Evolutionary conservation across 2,113 vertebrate species (phyloP).

Genomic region (Cavia aperea): DNA sequence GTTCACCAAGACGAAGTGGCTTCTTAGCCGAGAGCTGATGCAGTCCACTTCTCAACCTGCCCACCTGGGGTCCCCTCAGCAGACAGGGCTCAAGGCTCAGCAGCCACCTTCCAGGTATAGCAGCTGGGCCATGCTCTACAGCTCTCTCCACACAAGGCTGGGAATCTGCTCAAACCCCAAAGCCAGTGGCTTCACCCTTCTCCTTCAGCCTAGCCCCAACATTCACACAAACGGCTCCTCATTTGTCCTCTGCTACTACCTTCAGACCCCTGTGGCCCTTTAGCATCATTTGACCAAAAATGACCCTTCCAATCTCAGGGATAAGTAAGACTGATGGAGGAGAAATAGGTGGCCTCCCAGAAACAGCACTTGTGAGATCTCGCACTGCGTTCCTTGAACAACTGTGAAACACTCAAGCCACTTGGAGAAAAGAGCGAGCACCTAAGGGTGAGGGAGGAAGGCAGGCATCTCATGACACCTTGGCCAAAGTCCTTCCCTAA

Average conservation of each 20-base stretch:
- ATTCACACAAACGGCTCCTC: background rate
- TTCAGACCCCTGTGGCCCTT: rapidly evolving
- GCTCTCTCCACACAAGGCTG: background rate
- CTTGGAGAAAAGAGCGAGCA: background rate
- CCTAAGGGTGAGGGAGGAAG: background rate
- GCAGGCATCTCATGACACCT: background rate
- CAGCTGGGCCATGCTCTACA: background rate
- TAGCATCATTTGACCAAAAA: constrained; percentile 25
- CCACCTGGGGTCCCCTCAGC: background rate
- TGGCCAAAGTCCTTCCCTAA: background rate
- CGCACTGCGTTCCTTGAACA: rapidly evolving
- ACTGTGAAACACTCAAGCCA: background rate
- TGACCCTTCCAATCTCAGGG: background rate
- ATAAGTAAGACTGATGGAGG: background rate
- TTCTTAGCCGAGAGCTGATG: too few species aligned
- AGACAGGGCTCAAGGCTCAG: constrained; percentile 6
- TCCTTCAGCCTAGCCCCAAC: background rate
- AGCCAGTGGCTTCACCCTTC: background rate
- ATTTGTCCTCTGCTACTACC: background rate
- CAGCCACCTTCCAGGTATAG: background rate
- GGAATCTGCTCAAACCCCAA: background rate
- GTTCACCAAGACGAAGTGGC: background rate
- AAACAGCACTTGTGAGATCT: background rate
- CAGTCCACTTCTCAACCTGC: rapidly evolving
- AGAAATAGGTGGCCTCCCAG: background rate